Evolutionary conservation across 2,888 invertebrate genomes (phyloP).

Genomic region (Acanthosepion esculentum): DNA sequence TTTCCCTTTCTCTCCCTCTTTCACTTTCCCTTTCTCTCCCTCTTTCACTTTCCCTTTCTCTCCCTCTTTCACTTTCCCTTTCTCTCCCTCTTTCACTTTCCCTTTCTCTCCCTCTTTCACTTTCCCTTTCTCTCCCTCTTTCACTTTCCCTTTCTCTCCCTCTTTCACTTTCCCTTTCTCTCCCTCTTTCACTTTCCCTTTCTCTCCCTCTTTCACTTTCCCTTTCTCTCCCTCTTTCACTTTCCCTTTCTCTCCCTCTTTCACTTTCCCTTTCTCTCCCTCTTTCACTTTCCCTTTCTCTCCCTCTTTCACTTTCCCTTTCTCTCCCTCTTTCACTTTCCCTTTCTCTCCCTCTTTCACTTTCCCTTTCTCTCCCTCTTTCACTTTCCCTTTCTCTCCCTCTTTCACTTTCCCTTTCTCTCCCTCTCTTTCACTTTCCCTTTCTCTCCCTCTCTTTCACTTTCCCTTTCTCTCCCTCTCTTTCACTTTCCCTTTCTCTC

Average conservation of each 20-base stretch:
- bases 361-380: neutral
- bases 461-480: neutral
- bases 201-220: too few species aligned
- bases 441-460: neutral
- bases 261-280: neutral
- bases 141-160: neutral
- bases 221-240: neutral
- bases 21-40: neutral
- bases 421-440: neutral
- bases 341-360: too few species aligned
- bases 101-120: neutral
- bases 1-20: too few species aligned
- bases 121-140: too few species aligned
- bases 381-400: neutral
- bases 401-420: neutral
- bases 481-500: neutral
- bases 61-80: neutral
- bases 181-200: neutral
- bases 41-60: neutral
- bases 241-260: neutral
- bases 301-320: neutral
- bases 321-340: neutral
- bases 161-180: neutral
- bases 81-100: fast-evolving
- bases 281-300: too few species aligned